Evolutionary conservation across 1,140 invertebrate genomes (phyloP).

Genomic region (Heliothis subflexa): DNA sequence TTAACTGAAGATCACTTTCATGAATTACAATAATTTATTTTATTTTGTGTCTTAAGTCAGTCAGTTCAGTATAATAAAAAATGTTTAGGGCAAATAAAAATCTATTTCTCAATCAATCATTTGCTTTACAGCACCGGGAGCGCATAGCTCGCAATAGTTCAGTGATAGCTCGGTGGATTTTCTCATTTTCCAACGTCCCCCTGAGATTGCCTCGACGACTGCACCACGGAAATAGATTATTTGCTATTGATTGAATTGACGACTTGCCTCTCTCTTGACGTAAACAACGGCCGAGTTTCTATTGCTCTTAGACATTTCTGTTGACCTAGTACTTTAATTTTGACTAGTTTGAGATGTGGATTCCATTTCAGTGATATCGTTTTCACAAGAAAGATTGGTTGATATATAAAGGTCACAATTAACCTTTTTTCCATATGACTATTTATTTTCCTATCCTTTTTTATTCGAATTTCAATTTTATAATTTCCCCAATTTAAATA

Average conservation of each 20-base stretch:
- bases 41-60: background rate
- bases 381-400: background rate
- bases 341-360: background rate
- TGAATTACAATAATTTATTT: background rate
- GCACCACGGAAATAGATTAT: conserved; percentile 65
- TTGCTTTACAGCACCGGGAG: conserved; percentile 33
- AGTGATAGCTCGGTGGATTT: conserved; percentile 50
- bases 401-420: background rate
- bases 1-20: too few species aligned
- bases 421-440: background rate
- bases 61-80: too few species aligned
- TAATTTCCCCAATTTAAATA: too few species aligned
- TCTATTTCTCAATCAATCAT: conserved; percentile 22
- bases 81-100: background rate
- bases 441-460: background rate
- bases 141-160: conserved; percentile 45
- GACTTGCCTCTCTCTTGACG: conserved; percentile 50
- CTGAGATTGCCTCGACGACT: conserved; percentile 59
- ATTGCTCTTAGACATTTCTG: conserved; percentile 21
- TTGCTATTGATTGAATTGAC: conserved; percentile 64
- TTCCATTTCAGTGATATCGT: background rate
- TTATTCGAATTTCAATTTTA: too few species aligned
- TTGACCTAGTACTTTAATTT: conserved; percentile 42
- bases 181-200: conserved; percentile 58
- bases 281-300: conserved; percentile 54